Conservation (phyloP, 1,140 invertebrate species). For the Oedothorax gibbosus region DNA sequence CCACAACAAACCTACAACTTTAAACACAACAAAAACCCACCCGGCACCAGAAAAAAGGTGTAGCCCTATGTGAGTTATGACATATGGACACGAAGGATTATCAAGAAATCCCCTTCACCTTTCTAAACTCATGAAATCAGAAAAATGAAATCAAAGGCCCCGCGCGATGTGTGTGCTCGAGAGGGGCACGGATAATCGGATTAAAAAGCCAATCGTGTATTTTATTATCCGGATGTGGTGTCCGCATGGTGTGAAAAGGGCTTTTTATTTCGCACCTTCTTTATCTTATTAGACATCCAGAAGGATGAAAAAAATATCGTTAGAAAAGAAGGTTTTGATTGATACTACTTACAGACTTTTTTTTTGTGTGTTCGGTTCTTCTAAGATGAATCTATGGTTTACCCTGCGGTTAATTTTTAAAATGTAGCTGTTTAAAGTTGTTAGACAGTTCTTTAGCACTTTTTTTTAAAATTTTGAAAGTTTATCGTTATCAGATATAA, state of each 20-base stretch:
- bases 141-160: not conserved
- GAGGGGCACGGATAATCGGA: not conserved
- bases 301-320: too few relatives aligned
- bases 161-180: not conserved
- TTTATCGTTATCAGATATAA: too few relatives aligned
- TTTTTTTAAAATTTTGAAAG: too few relatives aligned
- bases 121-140: not conserved
- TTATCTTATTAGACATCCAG: not conserved
- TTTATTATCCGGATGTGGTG: slow-evolving; percentile 18
- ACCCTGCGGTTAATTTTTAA: too few relatives aligned
- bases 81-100: not conserved
- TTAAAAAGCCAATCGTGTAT: slow-evolving; percentile 5
- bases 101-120: not conserved
- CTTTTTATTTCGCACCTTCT: slow-evolving; percentile 16
- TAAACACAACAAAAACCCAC: not conserved
- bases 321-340: too few relatives aligned
- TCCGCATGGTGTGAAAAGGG: slow-evolving; percentile 5
- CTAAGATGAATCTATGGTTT: too few relatives aligned
- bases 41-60: not conserved
- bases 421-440: too few relatives aligned
- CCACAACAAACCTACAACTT: too few relatives aligned
- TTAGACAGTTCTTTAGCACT: too few relatives aligned
- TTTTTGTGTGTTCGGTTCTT: too few relatives aligned
- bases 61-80: not conserved
- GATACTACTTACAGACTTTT: too few relatives aligned